phyloP scores from a whole-genome alignment of 2,113 vertebrate species.

The Rhineura floridana region DNA sequence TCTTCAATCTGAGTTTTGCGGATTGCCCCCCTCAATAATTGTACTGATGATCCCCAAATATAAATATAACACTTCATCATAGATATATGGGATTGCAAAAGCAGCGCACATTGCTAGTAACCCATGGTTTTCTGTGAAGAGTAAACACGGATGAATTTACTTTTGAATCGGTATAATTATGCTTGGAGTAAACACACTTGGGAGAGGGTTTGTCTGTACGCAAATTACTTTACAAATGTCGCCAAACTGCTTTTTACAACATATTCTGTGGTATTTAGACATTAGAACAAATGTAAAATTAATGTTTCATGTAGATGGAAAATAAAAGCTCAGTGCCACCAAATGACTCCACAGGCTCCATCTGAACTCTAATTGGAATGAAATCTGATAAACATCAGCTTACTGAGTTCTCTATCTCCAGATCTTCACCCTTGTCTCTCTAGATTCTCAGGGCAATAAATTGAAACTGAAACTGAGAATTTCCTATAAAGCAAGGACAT shows the following conservation, averaged over 20 bases:
- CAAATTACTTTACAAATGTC: background rate
- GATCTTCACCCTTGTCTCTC: slow-evolving; percentile 18
- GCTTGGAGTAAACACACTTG: background rate
- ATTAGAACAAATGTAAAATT: background rate
- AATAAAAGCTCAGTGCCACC: background rate
- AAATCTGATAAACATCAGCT: background rate
- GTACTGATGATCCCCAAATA: background rate
- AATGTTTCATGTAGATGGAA: background rate
- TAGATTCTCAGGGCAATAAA: slow-evolving; percentile 61
- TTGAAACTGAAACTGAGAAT: slow-evolving; percentile 80
- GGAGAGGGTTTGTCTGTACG: background rate
- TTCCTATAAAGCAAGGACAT: slow-evolving; percentile 70
- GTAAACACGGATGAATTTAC: background rate
- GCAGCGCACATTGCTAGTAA: background rate
- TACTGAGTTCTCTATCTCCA: background rate
- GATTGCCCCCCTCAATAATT: no score
- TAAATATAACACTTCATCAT: background rate
- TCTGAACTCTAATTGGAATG: background rate
- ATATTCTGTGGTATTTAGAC: background rate
- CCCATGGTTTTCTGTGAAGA: background rate
- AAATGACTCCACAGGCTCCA: background rate
- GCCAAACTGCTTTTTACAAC: background rate
- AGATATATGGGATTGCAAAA: background rate
- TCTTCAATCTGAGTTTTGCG: background rate
- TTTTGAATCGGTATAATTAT: no score